Base-by-base conservation (phyloP, 2,888 invertebrate genomes). In the Chalcis sispes region DNA sequence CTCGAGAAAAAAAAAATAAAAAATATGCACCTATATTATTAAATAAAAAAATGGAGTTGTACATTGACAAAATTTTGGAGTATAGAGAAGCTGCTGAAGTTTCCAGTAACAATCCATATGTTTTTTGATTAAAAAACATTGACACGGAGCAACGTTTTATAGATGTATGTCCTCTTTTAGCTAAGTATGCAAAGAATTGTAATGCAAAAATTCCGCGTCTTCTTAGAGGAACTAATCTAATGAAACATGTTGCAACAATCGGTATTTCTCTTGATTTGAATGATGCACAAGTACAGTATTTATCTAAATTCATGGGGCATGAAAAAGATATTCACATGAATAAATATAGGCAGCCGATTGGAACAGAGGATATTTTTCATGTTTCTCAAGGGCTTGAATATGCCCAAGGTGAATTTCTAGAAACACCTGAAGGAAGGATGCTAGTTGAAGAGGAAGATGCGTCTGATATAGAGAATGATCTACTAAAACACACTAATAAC, bases 41-140 rank as follows among this genome's bases (percentile, higher is more conserved):
- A 13, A 20, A 52, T 52, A 23, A 18, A 23, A 23, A 52, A 52
- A 52, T 23, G 20, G 13, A 8, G 5, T 5, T 3, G 13, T 58
- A 15, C n/a, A 32, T 32, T 8, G n/a, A 58, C 1, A 2, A 32
- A 32, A 18, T 58, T 32, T n/a, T 32, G 1, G 8, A 29, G n/a
- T n/a, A 32, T 18, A 1, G 58, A 32, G 32, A 58, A 18, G 18
- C 1, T 1, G 58, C 58, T 29, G 32, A n/a, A 1, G 32, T 58
- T 15, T n/a, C 29, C 1, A 10, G 4, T 13, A 13, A 8, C 1
- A 58, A 58, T 18, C 58, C 58, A 1, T 58, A 58, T 8, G 18
- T 58, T 18, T 58, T 58, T 58, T 29, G 32, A 3, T 18, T 58
- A n/a, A 29, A 29, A 10, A 58, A 32, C n/a, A 29, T 32, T 32